Evolutionary conservation across 2,888 invertebrate species (phyloP).

Genomic region (Scelioninae gen. 1): DNA sequence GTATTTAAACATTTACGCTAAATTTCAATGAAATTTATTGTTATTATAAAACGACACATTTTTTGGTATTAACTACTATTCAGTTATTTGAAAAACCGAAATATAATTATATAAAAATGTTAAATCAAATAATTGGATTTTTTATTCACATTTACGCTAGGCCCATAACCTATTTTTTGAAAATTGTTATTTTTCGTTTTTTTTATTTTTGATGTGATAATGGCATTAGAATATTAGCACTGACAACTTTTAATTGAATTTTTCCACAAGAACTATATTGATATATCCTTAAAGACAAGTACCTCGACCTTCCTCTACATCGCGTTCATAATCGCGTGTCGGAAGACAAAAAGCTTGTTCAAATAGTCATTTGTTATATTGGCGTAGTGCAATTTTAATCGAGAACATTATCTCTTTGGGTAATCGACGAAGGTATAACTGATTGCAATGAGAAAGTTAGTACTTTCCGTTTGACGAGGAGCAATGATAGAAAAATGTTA

Average conservation of each 20-base stretch:
- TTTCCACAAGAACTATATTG: constrained; percentile 20
- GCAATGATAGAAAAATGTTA: constrained; percentile 61
- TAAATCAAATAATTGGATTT: too few relatives aligned
- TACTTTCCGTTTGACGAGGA: constrained; percentile 51
- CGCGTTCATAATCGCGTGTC: constrained; percentile 38
- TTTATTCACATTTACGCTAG: too few relatives aligned
- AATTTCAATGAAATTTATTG: too few relatives aligned
- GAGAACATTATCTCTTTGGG: constrained; percentile 45
- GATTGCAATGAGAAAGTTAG: constrained; percentile 61
- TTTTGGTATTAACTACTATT: too few relatives aligned
- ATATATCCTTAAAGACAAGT: constrained; percentile 1
- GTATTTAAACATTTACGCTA: too few relatives aligned
- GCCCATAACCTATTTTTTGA: too few relatives aligned
- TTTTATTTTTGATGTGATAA: too few relatives aligned
- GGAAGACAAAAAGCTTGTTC: constrained; percentile 49
- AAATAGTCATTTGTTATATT: constrained; percentile 46
- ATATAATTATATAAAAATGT: too few relatives aligned
- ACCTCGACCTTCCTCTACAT: constrained; percentile 28
- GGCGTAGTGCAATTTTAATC: constrained; percentile 49
- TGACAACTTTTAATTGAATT: not conserved
- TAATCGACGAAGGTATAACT: constrained; percentile 47
- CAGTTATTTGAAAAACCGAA: too few relatives aligned
- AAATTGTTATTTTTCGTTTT: too few relatives aligned
- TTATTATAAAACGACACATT: too few relatives aligned
- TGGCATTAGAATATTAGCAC: too few relatives aligned